Conservation (phyloP, 2,888 invertebrate genomes). For the Taphrorychus bicolor region DNA sequence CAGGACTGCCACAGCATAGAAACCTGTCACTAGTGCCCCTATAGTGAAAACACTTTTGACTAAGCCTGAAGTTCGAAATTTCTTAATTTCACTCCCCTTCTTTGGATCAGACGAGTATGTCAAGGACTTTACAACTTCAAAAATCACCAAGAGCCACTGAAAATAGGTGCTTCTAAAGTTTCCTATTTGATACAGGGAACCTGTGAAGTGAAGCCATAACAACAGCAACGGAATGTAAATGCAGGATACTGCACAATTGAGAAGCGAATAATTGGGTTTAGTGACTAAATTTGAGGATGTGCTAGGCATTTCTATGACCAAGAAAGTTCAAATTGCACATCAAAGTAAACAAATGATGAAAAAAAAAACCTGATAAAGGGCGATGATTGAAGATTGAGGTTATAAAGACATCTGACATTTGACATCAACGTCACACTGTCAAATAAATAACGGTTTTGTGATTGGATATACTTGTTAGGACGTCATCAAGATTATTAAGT, state of each 20-base stretch:
- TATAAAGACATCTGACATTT: too few relatives aligned
- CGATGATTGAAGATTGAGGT: too few relatives aligned
- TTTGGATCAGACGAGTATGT: constrained; percentile 42
- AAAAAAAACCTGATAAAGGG: too few relatives aligned
- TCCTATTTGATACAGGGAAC: constrained; percentile 68
- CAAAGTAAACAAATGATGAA: too few relatives aligned
- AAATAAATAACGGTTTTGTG: too few relatives aligned
- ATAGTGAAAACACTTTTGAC: constrained; percentile 63
- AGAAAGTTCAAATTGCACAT: neutral
- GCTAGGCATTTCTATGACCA: constrained; percentile 12
- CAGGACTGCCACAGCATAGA: constrained; percentile 68
- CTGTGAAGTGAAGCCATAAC: constrained; percentile 65
- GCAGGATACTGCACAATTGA: constrained; percentile 62
- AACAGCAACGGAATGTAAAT: constrained; percentile 68
- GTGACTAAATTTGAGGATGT: neutral
- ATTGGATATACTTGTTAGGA: too few relatives aligned
- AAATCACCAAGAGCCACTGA: constrained; percentile 55
- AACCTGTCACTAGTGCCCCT: constrained; percentile 61
- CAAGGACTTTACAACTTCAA: constrained; percentile 64
- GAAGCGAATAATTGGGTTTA: constrained; percentile 38
- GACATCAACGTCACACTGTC: too few relatives aligned
- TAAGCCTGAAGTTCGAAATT: constrained; percentile 43
- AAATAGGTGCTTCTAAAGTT: constrained; percentile 59
- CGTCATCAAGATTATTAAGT: too few relatives aligned
- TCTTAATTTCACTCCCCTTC: constrained; percentile 53